These are phyloP conservation scores for Siphlonurus alternatus DNA, from an alignment of 2,888 invertebrate species.

Conservation along the genomic window DNA sequence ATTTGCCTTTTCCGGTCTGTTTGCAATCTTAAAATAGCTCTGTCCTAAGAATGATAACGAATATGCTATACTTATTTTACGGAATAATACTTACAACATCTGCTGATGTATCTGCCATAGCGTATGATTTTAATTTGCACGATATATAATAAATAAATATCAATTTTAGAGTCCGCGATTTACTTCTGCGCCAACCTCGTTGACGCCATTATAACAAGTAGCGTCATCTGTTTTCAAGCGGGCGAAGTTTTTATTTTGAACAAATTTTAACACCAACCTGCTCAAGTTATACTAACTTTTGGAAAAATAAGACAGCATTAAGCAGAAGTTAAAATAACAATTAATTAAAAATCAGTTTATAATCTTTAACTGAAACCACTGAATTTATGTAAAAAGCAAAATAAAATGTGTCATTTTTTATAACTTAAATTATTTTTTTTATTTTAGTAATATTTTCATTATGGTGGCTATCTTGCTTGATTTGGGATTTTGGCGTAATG, in stretches of 20 bases:
- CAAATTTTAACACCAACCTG: too few species aligned
- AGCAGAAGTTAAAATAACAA: too few species aligned
- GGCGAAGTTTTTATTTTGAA: neutral
- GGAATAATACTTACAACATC: neutral
- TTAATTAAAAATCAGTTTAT: too few species aligned
- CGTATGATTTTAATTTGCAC: neutral
- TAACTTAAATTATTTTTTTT: too few species aligned
- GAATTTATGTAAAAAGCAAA: too few species aligned
- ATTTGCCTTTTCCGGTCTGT: neutral
- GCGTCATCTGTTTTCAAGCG: neutral
- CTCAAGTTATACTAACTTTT: too few species aligned
- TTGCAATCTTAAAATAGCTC: neutral
- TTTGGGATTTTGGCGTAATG: neutral
- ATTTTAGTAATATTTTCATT: neutral
- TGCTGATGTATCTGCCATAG: neutral
- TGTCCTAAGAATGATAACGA: neutral
- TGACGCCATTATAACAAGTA: neutral
- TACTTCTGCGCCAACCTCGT: neutral
- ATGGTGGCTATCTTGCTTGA: neutral
- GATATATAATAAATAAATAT: neutral
- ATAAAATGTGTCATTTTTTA: too few species aligned
- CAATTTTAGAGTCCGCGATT: neutral
- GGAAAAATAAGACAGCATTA: too few species aligned
- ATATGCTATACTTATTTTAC: neutral
- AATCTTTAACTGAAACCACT: too few species aligned